Conservation (phyloP, 2,113 vertebrate genomes). For the Microcebus ravelobensis region DNA sequence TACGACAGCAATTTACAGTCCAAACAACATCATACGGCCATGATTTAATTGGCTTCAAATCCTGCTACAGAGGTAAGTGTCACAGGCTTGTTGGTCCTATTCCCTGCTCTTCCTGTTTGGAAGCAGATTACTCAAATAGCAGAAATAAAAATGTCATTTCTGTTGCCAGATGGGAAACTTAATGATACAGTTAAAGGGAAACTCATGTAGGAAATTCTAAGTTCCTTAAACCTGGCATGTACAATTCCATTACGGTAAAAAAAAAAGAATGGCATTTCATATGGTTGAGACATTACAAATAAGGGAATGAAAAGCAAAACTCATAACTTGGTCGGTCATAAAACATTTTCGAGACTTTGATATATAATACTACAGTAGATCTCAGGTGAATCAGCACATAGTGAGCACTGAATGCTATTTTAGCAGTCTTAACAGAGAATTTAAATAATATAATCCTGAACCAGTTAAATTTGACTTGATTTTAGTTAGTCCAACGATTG, state of each 20-base stretch:
- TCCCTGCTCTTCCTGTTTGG: not conserved
- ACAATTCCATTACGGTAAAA: not conserved
- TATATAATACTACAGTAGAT: not conserved
- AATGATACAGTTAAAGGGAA: conserved; percentile 20
- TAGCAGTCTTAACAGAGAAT: not conserved
- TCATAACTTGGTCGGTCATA: not conserved
- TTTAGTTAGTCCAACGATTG: conserved; percentile 39
- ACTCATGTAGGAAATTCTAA: conserved; percentile 26
- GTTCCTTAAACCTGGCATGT: conserved; percentile 17
- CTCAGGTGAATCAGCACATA: not conserved
- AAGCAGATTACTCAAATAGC: conserved; percentile 60
- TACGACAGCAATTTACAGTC: conserved; percentile 32
- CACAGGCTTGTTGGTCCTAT: not conserved
- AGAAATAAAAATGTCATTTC: conserved; percentile 50
- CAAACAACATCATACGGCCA: conserved; percentile 39
- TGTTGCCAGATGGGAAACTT: conserved; percentile 11
- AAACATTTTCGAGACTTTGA: not conserved
- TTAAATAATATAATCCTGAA: conserved; percentile 25
- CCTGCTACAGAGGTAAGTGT: conserved; percentile 57
- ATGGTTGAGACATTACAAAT: not conserved
- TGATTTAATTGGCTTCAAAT: conserved; percentile 51
- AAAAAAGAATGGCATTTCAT: not conserved
- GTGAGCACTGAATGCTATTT: not conserved
- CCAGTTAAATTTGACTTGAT: not conserved
- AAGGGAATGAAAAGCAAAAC: not conserved